phyloP scores from a whole-genome alignment of 2,888 invertebrate genomes.

The Drosophila lutescens region DNA sequence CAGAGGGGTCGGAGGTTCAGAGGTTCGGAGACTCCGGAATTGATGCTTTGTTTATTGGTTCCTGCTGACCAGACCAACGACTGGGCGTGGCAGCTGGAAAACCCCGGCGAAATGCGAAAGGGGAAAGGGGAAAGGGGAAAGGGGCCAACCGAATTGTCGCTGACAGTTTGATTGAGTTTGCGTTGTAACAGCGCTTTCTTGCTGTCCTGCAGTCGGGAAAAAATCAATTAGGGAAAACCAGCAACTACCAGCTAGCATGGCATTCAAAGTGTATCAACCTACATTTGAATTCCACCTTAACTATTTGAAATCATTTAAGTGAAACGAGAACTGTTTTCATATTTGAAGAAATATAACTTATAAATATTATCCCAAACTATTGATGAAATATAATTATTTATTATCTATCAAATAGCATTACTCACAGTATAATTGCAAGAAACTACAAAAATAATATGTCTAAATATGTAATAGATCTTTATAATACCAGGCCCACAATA shows the following conservation, averaged over 20 bases:
- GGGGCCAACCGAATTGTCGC: constrained; percentile 25
- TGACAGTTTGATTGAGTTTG: constrained; percentile 50
- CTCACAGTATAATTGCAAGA: too few relatives aligned
- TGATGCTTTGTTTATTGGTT: constrained; percentile 43
- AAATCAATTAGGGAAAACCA: constrained; percentile 5
- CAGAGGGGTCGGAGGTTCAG: not conserved
- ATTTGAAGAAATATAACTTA: too few relatives aligned
- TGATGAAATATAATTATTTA: too few relatives aligned
- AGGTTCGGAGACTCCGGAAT: not conserved
- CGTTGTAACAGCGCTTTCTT: constrained; percentile 36
- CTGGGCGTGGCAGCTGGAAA: constrained; percentile 35
- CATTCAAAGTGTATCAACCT: not conserved
- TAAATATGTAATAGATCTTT: too few relatives aligned
- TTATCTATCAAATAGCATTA: too few relatives aligned
- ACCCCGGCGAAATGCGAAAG: not conserved
- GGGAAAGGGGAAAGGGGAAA: too few relatives aligned
- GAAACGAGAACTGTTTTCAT: too few relatives aligned
- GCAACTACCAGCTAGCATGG: too few relatives aligned
- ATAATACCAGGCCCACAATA: too few relatives aligned
- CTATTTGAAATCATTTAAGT: too few relatives aligned
- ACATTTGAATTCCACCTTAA: not conserved
- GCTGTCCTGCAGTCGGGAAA: not conserved
- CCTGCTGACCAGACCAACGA: constrained; percentile 8
- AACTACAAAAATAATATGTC: too few relatives aligned
- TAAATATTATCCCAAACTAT: too few relatives aligned